Evolutionary conservation across 2,797 vertebrate genomes (phyloP), one percentile per base, ranked within the genome.

Genomic region (Myotis planiceps): DNA sequence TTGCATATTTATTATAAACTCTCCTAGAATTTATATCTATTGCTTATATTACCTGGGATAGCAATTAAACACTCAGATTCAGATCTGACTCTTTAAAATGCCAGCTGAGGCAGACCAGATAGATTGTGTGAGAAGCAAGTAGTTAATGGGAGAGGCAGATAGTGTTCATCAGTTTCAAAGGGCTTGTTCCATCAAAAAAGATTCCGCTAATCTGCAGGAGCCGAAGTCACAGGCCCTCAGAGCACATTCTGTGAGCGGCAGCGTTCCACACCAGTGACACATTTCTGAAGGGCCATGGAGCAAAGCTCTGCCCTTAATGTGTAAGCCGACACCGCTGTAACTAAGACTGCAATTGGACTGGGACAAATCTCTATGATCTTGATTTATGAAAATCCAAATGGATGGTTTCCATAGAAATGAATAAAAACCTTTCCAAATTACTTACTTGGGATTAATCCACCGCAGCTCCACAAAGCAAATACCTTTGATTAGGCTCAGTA

Each of bases 291-390:
- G 98, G 72, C 97, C 98, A 98, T 97, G 97, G 98, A 98, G 99
- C 99, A 99, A 98, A 98, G 97, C 98, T 97, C 66, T 97, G 97
- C 96, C 98, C 98, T 98, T 98, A 98, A 98, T 98, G 98, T 98
- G 98, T 99, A 98, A 99, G 97, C 98, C 97, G 88, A 96, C 97
- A 98, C 98, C 98, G 98, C 98, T 98, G 98, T 98, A 97, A 98
- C 98, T 98, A 98, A 99, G 98, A 98, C 98, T 98, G 98, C 98
- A 99, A 98, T 98, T 99, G 99, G 98, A 98, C 98, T 99, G 98
- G 98, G 98, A 98, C 98, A 99, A 99, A 99, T 99, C 98, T 99
- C 98, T 98, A 96, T 98, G 98, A 99, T 99, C 99, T 98, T 99
- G 98, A 99, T 98, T 98, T 98, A 98, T 98, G 98, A 99, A 99